Conservation (phyloP, 1,140 invertebrate genomes). For the Bombyx mandarina region DNA sequence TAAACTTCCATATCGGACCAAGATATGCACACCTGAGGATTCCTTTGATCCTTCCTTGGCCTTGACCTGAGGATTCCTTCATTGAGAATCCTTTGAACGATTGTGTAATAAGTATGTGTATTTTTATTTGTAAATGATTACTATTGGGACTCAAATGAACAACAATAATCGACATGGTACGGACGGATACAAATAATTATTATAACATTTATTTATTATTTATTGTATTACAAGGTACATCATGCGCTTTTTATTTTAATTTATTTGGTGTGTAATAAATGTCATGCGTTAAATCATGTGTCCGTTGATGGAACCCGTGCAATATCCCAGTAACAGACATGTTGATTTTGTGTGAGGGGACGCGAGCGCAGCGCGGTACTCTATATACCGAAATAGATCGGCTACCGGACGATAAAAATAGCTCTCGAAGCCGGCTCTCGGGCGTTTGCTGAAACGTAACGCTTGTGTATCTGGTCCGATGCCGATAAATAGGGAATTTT, state of each 20-base stretch:
- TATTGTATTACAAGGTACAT: no score
- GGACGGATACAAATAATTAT: constrained; percentile 32
- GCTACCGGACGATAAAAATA: constrained; percentile 48
- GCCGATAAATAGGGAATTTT: constrained; percentile 29
- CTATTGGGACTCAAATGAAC: constrained; percentile 23
- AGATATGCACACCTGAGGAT: no score
- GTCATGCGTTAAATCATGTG: constrained; percentile 43
- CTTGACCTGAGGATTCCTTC: no score
- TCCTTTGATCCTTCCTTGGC: no score
- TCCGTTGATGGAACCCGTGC: constrained; percentile 27
- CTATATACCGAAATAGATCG: constrained; percentile 50
- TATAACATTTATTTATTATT: constrained; percentile 24
- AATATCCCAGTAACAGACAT: constrained; percentile 51
- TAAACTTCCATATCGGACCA: no score
- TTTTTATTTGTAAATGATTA: constrained; percentile 26
- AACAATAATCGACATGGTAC: constrained; percentile 36
- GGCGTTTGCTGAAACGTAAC: constrained; percentile 23
- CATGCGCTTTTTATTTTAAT: no score
- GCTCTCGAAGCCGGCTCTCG: constrained; percentile 23
- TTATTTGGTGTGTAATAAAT: constrained; percentile 20
- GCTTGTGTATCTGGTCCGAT: constrained; percentile 29
- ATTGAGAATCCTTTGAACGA: no score
- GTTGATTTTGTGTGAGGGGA: constrained; percentile 31
- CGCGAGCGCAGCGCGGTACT: constrained; percentile 47
- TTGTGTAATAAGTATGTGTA: constrained; percentile 12